Base-by-base conservation (phyloP, 1,140 invertebrate genomes). In the Idris sp. region DNA sequence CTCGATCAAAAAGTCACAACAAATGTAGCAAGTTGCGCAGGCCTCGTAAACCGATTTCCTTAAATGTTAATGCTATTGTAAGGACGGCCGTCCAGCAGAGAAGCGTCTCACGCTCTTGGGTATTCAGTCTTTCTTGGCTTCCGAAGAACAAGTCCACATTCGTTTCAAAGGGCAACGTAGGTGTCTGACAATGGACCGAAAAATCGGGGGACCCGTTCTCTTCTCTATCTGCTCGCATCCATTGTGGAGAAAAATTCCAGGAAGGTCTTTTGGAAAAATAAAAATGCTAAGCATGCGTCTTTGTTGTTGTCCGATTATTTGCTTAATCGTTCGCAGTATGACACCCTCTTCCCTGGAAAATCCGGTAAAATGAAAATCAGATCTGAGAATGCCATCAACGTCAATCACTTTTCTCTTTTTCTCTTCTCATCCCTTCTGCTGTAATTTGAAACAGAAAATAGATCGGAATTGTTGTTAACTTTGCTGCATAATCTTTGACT, bases 1-100 rank as follows among this genome's bases (percentile, higher is more conserved):
- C 46, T 43, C 43, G 59, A 74, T 71, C 48, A 30, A 71, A 73
- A 77, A 73, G 69, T 77, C 71, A 77, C 75, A 77, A 77, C 76
- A 77, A 67, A 65, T 44, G 65, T 44, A 14, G 11, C 28, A 35
- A 30, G 22, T 46, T 35, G 8, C 36, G 19, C 40, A 48, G 14
- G 22, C 10, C 31, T 31, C 76, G 58, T 83, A 83, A 86, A 84
- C 79, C 79, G 84, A 85, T 86, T 86, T 86, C 56, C 64, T 69
- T 54, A 80, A 76, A 76, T 74, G 77, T 76, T 85, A 86, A 86
- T 85, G 73, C 83, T 36, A 83, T 85, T 85, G 82, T 83, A 41
- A 36, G 26, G 38, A 54, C 43, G 25, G 51, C 36, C 68, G 43
- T 62, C 68, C 49, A 44, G 48, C 65, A 56, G 76, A 62, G 22